phyloP scores from a whole-genome alignment of 2,113 vertebrate genomes.

The Lasiurus borealis region DNA sequence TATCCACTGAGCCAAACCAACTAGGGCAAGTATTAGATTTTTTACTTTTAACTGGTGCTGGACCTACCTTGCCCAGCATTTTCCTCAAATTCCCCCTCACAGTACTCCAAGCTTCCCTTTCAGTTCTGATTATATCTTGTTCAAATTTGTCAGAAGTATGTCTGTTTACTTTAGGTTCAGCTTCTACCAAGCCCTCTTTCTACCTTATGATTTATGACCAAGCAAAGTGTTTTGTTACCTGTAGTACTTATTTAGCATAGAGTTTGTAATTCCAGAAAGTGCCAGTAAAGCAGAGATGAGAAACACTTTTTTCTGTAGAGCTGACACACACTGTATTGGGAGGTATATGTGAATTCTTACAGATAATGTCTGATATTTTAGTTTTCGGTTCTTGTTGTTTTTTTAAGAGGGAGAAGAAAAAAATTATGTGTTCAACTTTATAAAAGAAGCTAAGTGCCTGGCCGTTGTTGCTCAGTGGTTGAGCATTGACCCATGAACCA shows the following conservation, averaged over 20 bases:
- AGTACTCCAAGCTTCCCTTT: not conserved
- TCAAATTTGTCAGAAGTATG: not conserved
- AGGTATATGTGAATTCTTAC: not conserved
- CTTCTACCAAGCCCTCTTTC: not conserved
- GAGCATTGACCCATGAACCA: no score
- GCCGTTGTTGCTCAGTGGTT: no score
- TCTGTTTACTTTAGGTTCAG: not conserved
- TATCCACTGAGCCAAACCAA: no score
- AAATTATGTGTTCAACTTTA: not conserved
- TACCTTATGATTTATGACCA: not conserved
- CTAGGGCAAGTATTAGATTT: not conserved
- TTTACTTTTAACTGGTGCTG: not conserved
- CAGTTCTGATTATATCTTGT: not conserved
- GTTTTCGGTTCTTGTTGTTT: not conserved
- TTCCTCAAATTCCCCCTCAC: not conserved
- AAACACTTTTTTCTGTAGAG: not conserved
- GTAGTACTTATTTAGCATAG: not conserved
- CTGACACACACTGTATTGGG: not conserved
- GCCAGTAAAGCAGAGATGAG: not conserved
- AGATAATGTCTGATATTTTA: not conserved
- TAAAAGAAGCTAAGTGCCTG: not conserved
- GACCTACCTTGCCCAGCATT: not conserved
- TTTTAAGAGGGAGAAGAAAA: not conserved
- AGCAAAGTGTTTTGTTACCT: conserved; percentile 3
- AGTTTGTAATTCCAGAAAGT: conserved; percentile 18